Evolutionary conservation across 2,888 invertebrate species (phyloP).

Genomic region (Cyclophora punctaria): DNA sequence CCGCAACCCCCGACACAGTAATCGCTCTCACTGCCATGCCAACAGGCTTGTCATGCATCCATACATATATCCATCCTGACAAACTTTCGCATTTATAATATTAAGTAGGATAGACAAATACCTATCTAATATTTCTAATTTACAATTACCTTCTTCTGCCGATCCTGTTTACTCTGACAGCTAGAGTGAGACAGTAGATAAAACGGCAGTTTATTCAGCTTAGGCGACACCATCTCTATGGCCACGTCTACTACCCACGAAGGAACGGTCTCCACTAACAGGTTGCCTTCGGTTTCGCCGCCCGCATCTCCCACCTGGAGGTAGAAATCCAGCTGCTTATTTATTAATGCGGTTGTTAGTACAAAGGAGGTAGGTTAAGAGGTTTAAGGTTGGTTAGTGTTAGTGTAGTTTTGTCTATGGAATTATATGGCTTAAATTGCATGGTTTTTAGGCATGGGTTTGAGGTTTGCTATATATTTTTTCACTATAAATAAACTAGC

Average conservation of each 20-base stretch:
- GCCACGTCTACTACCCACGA: slow-evolving; percentile 97
- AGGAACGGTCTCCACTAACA: slow-evolving; percentile 95
- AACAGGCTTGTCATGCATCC: too few species aligned
- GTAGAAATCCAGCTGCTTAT: neutral
- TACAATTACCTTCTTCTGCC: slow-evolving; percentile 83
- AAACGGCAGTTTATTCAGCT: slow-evolving; percentile 97
- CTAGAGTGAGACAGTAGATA: slow-evolving; percentile 95
- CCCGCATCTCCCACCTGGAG: slow-evolving; percentile 89
- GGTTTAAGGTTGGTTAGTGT: neutral
- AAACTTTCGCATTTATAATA: too few species aligned
- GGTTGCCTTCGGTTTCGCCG: slow-evolving; percentile 93
- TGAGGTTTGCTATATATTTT: too few species aligned
- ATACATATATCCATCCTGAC: too few species aligned
- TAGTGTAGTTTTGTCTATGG: too few species aligned
- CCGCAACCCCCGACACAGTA: too few species aligned
- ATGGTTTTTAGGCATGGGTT: too few species aligned
- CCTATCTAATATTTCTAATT: too few species aligned
- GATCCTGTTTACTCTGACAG: slow-evolving; percentile 80
- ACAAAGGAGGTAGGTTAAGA: neutral
- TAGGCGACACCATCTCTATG: slow-evolving; percentile 94
- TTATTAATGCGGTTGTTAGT: neutral
- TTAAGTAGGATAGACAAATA: too few species aligned
- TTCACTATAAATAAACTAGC: too few species aligned
- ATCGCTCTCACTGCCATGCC: too few species aligned
- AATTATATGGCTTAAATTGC: too few species aligned